Evolutionary conservation across 2,113 vertebrate genomes (phyloP).

Genomic region (Orcinus orca): DNA sequence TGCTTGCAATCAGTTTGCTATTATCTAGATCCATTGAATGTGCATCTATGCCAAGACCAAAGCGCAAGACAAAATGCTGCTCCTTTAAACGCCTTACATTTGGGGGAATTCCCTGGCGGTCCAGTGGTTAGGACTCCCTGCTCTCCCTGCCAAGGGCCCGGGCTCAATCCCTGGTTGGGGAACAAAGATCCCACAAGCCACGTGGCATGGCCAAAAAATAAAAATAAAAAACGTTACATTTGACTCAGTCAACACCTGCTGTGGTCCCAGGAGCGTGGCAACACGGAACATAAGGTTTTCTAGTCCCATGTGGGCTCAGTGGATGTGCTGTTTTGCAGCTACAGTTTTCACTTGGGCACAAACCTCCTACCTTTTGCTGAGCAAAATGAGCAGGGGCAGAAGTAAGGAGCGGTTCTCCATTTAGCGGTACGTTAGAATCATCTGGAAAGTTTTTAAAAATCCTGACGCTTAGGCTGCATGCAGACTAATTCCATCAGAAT

Average conservation of each 20-base stretch:
- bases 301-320: background rate
- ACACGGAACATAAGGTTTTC: background rate
- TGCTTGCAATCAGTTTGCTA: background rate
- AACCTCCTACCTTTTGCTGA: background rate
- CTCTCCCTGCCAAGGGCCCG: too few relatives aligned
- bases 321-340: background rate
- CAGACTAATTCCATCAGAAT: background rate
- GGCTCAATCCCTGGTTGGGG: too few relatives aligned
- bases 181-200: too few relatives aligned
- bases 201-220: too few relatives aligned
- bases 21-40: background rate
- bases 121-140: too few relatives aligned
- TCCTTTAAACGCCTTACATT: background rate
- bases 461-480: background rate
- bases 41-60: background rate
- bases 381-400: background rate
- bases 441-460: background rate
- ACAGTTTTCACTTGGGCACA: background rate
- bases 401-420: background rate
- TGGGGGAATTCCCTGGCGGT: background rate
- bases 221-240: background rate
- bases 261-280: background rate
- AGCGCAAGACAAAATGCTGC: background rate
- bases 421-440: background rate
- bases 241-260: background rate